These are phyloP conservation scores for Peromyscus attwateri DNA, from an alignment of 2,797 vertebrate genomes.

Conservation along the genomic window DNA sequence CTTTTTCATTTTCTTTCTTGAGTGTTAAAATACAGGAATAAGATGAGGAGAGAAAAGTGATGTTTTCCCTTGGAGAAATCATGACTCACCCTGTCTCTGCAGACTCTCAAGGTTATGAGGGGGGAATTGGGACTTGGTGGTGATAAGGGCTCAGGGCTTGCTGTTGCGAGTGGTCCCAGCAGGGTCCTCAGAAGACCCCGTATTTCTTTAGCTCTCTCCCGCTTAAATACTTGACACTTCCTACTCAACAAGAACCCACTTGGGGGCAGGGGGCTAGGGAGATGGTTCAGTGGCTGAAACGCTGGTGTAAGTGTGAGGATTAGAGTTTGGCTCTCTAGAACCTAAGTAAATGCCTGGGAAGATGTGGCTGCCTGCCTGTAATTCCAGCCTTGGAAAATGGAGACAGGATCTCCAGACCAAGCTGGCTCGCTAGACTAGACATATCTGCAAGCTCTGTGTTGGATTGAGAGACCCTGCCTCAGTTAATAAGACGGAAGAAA, in stretches of 20 bases:
- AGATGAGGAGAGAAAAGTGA: background rate
- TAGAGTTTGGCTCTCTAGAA: background rate
- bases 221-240: background rate
- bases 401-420: background rate
- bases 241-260: background rate
- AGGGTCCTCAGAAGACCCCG: background rate
- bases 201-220: background rate
- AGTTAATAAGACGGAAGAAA: background rate
- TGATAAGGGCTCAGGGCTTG: background rate
- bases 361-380: background rate
- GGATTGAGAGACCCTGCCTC: background rate
- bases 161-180: background rate
- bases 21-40: conserved; percentile 2
- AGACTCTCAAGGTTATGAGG: background rate
- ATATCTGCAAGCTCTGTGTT: background rate
- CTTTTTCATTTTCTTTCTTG: background rate
- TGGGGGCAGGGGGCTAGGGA: background rate
- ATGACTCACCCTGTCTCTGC: background rate
- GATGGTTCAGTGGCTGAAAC: background rate
- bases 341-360: background rate
- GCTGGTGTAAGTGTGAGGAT: background rate
- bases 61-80: conserved; percentile 28
- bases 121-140: background rate
- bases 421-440: background rate
- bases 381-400: background rate